Base-by-base conservation (phyloP, 2,888 invertebrate species). In the Rhyacophila evoluta region DNA sequence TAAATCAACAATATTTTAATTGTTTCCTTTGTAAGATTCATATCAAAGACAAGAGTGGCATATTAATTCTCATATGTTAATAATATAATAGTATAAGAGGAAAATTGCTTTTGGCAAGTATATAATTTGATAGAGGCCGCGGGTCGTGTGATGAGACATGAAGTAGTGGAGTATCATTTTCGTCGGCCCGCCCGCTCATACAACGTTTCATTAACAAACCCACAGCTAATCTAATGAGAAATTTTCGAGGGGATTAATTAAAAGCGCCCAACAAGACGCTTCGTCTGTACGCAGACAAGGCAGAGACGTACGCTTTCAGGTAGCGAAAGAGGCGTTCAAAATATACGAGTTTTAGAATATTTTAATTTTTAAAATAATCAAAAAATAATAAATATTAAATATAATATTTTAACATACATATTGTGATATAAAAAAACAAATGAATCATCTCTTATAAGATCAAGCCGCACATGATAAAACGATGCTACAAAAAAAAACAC, bases 221-320 rank as follows among this genome's bases (percentile, higher is more conserved):
- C 79, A 76, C 79, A 79, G 81, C 81, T 81, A 81, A 81, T 81
- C 81, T 81, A 81, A 81, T 81, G 81, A 81, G 81, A 80, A 81
- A 80, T 79, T 81, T 80, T 81, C 74, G 68, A 81, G 80, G 76
- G 80, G 81, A 81, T 81, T 81, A 81, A 81, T 81, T 81, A 81
- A 81, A 81, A 80, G 27, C 75, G 41, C 71, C 73, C 55, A 41
- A 75, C 72, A 74, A 55, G 55, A 25, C 55, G 55, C 25, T 55
- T 25, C 4, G 55, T 55, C 55, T 55, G 19, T 55, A n/a, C 55
- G 29, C 29, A 33, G 29, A 6, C 29, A 33, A 2, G 55, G 19
- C 19, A 55, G 55, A 25, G 25, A 12, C 55, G 55, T 19, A 15
- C 55, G 55, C 29, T 55, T 55, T 55, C 55, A 55, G 55, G 55